Base-by-base conservation (phyloP, 2,113 vertebrate genomes). In the Notothenia coriiceps region DNA sequence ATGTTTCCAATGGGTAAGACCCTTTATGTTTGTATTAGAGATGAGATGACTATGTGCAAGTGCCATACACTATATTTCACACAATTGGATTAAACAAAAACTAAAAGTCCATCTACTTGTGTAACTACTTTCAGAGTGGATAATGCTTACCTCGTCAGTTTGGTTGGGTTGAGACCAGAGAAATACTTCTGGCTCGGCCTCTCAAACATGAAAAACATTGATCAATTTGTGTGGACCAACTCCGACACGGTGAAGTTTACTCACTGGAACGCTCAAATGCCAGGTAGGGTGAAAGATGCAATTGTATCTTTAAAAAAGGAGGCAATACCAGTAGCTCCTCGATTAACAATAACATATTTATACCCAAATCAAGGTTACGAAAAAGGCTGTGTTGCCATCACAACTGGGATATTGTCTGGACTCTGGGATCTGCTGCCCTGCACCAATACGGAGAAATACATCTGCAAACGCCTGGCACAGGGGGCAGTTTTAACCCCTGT, bases 371-470 rank as follows among this genome's bases (percentile, higher is more conserved):
- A 70, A 95, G 94, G 93, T 15, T 59, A 80, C 52, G 13, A 89
- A 67, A 87, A 95, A 5, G 98, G 98, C 6, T 99, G 98, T 1
- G 96, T 98, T 82, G 97, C 95, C 25, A 98, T 99, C 94, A 96
- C 79, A 64, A 98, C 97, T n/a, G 97, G 98, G 44, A 68, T 90
- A 82, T 80, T 95, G 46, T 97, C 97, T 43, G 98, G 98, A 81
- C 94, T 99, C 83, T 99, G 98, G 98, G 97, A 98, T 92, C 87
- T 98, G 74, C 81, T 97, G 80, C 95, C 93, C 68, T 99, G 98
- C 88, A 94, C 95, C 51, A 96, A 96, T 71, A 95, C 91, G 55
- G 95, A 95, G 70, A 98, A 97, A 74, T 99, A 96, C 89, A 94
- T 99, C 35, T 99, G 98, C 87, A 98, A 98, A 82, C 79, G 95